Base-by-base conservation (phyloP, 2,797 vertebrate species). In the Protosalanx chinensis region DNA sequence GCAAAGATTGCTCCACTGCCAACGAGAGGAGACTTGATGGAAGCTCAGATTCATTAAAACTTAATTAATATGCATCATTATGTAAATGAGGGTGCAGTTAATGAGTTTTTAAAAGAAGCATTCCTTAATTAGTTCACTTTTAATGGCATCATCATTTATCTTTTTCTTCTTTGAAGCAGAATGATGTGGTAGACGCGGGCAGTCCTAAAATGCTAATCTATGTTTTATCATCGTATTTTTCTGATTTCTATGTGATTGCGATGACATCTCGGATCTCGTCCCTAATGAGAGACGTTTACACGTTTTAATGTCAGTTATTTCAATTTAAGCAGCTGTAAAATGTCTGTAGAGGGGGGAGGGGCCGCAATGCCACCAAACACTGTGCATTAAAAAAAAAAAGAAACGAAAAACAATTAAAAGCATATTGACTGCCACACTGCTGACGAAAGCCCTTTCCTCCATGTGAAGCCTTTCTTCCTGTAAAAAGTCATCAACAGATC, bases 41-140 rank as follows among this genome's bases (percentile, higher is more conserved):
- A 97, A 96, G 95, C 95, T 96, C 95, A 95, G 95, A 98, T 98
- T 99, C 97, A 99, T 99, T 99, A 99, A 99, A 98, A 98, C 97
- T 97, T 98, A 98, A 98, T 99, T 98, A 98, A 99, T 99, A 99
- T 98, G 97, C 97, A 99, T 98, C 96, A 99, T 99, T 99, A 99
- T 99, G 97, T 95, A 99, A 98, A 99, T 99, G 95, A 98, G 97
- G 95, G 89, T 98, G 95, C 96, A 96, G 97, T 98, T 99, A 99
- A 99, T 98, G 97, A 98, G 97, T 99, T 99, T 90, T 98, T 99
- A 98, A 99, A 98, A 98, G 97, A 98, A 98, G 96, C 96, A 91
- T 98, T 98, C 96, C 98, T 98, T 99, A 99, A 98, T 98, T 98
- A 98, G 96, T 98, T 98, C 97, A 98, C 96, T 98, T 98, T 99